Percentiles rank a stretch among this genome's conserved stretches.
Evolutionary conservation across 1,140 invertebrate species (phyloP).

Genomic region (Drosophila willistoni): DNA sequence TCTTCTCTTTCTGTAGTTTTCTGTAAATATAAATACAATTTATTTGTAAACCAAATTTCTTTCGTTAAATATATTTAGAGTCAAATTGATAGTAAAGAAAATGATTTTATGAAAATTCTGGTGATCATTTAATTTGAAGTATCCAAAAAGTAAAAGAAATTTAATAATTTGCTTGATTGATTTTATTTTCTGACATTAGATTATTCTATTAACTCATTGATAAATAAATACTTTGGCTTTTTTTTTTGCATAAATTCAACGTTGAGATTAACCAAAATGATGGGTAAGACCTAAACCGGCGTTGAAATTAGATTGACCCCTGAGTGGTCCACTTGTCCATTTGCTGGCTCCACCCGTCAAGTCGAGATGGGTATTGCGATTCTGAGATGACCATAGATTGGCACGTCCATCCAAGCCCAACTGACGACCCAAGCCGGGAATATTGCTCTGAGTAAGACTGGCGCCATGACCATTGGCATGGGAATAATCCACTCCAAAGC

Average conservation of each 20-base stretch:
- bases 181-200: neutral
- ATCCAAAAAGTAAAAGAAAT: no score
- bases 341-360: constrained; percentile 61
- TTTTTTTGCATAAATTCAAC: neutral
- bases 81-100: no score
- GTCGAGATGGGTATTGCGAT: constrained; percentile 72
- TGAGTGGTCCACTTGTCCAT: constrained; percentile 68
- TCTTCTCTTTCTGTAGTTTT: no score
- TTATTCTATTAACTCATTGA: constrained; percentile 15
- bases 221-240: constrained; percentile 41
- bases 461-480: constrained; percentile 73
- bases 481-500: constrained; percentile 67
- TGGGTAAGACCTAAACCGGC: constrained; percentile 64
- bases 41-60: no score
- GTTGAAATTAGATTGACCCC: constrained; percentile 60
- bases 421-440: constrained; percentile 75
- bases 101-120: no score
- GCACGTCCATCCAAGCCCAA: constrained; percentile 60
- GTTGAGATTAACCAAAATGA: constrained; percentile 52
- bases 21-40: no score
- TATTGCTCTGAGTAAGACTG: constrained; percentile 69
- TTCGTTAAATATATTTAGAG: no score
- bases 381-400: constrained; percentile 70
- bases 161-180: neutral
- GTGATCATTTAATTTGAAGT: no score